Conservation (phyloP, 2,113 vertebrate species). For the Macroglossus sobrinus region DNA sequence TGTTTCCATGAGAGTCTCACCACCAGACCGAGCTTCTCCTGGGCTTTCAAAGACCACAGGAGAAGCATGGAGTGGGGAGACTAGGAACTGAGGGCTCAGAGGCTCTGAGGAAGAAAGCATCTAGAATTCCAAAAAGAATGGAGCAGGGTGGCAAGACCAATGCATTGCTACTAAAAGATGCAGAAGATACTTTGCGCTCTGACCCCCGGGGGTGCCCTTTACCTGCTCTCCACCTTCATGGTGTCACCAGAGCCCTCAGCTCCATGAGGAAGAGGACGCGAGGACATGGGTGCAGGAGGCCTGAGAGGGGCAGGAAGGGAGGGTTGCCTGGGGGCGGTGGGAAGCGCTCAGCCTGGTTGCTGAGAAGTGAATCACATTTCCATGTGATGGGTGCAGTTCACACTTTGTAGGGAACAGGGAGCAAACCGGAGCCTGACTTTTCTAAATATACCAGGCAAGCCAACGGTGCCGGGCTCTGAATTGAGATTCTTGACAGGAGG, state of each 20-base stretch:
- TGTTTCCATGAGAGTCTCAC: background rate
- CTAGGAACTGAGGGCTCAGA: background rate
- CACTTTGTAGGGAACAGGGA: conserved; percentile 66
- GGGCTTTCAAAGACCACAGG: background rate
- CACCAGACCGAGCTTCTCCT: background rate
- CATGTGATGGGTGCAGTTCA: conserved; percentile 72
- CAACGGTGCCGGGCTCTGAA: conserved; percentile 30
- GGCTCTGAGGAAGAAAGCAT: background rate
- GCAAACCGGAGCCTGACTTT: conserved; percentile 68
- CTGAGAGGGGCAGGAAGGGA: background rate
- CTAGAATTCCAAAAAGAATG: background rate
- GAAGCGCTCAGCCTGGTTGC: conserved; percentile 48
- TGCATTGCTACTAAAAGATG: background rate
- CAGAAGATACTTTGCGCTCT: background rate
- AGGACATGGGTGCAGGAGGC: background rate
- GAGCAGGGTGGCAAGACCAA: background rate
- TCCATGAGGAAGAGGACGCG: background rate
- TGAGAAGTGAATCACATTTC: conserved; percentile 70
- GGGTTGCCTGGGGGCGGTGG: conserved; percentile 29
- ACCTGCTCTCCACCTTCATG: background rate
- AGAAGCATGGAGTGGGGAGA: background rate
- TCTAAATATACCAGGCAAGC: conserved; percentile 72
- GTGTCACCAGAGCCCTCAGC: background rate
- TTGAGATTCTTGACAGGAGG: conserved; percentile 21
- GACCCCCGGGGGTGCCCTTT: background rate